Evolutionary conservation across 2,113 vertebrate genomes (phyloP), one percentile per base, ranked within the genome.

Genomic region (Nanorana parkeri): DNA sequence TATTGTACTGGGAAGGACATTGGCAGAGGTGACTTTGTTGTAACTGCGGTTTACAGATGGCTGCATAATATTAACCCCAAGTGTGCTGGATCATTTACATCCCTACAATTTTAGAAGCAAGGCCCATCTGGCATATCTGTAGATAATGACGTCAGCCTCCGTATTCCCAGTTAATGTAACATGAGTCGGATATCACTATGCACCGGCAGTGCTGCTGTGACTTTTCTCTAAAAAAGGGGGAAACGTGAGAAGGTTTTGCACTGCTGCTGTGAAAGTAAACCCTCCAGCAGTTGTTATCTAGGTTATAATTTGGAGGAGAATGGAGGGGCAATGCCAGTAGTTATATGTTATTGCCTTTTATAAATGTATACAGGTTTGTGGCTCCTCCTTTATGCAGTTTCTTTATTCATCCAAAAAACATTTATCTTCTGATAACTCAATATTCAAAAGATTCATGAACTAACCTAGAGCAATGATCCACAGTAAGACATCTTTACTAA

Each of bases 1-100:
- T 61, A 41, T 20, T 32, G 15, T 23, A 28, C 13, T 15, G 24
- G 63, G 55, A 83, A 83, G 71, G 80, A 24, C 72, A 76, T 32
- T 29, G 52, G 52, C 72, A 83, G 72, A 83, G 80, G 80, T 76
- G 80, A 83, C 72, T 60, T 83, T 83, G 80, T 54, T 19, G 72
- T 68, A 68, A 32, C 41, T 74, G 72, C 64, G 24, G 29, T 72
- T 26, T 83, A 68, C 63, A 47, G 71, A 76, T 83, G 64, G 32
- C 52, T 52, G 63, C 63, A 55, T 52, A 36, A 29, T 19, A 67
- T 72, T 32, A 64, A 80, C 78, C 68, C 32, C 64, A 24, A 26
- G 26, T 17, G 6, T 72, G 55, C 61, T 63, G 61, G 68, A 32
- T n/a, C 61, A 65, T 29, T 21, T 56, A 11, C 28, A 15, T 68